Base-by-base conservation (phyloP, 2,888 invertebrate species). In the Anarsia innoxiella region DNA sequence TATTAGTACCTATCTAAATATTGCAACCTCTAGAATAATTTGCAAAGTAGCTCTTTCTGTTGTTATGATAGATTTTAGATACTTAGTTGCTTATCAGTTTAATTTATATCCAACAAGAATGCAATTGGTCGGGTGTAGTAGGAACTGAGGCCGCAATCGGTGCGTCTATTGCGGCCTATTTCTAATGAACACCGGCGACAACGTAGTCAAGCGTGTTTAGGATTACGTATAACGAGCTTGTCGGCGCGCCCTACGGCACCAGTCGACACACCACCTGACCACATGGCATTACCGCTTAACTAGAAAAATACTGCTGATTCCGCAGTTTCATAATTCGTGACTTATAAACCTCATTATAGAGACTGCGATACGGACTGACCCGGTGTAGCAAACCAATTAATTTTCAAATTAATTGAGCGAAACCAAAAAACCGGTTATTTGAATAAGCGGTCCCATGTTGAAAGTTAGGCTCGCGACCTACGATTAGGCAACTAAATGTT, bases 361-460 rank as follows among this genome's bases (percentile, higher is more conserved):
- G 55, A 56, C 51, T 53, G 50, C 52, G n/a, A n/a, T n/a, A n/a
- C n/a, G 46, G 53, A 42, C 48, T 65, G 67, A 72, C 66, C 68
- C 63, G 55, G 58, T 69, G 61, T 66, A 64, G 58, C 58, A 65
- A 61, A 70, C 60, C 64, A 76, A 80, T 74, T 74, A 70, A 71
- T 75, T 75, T 75, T 68, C 56, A 71, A 77, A 72, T 73, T 75
- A 74, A 76, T 77, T 73, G 66, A 66, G 66, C 66, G 65, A 71
- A 70, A 66, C 59, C 44, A 37, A 59, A 51, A 75, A 80, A 34
- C 80, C 72, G 77, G 80, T 80, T 66, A 48, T 45, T 51, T 56
- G 55, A 67, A 64, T 66, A 59, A 61, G 44, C 56, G 57, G 63
- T 60, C 58, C 64, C 65, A 73, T 67, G 70, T 74, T 56, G 75